Evolutionary conservation across 2,888 invertebrate genomes (phyloP), one percentile per base, ranked within the genome.

Genomic region (Andrena dorsata): DNA sequence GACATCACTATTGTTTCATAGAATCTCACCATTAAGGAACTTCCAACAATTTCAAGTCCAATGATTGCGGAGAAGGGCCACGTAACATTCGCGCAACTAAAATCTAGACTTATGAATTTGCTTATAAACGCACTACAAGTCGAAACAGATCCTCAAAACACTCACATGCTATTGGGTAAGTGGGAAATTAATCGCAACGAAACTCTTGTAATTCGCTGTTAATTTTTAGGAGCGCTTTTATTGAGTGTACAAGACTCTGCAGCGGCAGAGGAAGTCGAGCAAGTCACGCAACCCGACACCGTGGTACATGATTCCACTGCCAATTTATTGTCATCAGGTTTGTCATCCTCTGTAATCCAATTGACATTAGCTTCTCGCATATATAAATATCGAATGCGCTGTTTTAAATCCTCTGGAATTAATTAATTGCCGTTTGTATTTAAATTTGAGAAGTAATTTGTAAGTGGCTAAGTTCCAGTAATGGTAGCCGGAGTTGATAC

Each of bases 121-220:
- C 94, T 98, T 23, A 97, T 98, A 94, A 97, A 96, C 92, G 97
- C 98, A 2, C 94, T 98, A 28, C 96, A 97, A 94, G 97, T 97
- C 63, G 98, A 98, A 94, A 95, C 96, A 0, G 98, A 98, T 94
- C 96, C 98, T 0, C 95, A 96, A 86, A 98, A 98, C 94, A 97
- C 98, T 2, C 98, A 98, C 92, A 97, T 98, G 96, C 94, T 98
- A 49, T 94, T 98, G 51, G 96, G 96, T 95, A 91, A 89, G 84
- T 84, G 56, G 28, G 30, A 47, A 47, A 76, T 60, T 58, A 64
- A 61, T 60, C 16, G 10, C 41, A 60, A 1, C 30, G 8, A 47
- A 60, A 64, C 26, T 68, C 79, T 74, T 6, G 8, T 56, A 60
- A 65, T 26, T 23, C 20, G 13, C 69, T 30, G n/a, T 51, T 76